phyloP scores from a whole-genome alignment of 2,113 vertebrate genomes.

The Bos indicus region DNA sequence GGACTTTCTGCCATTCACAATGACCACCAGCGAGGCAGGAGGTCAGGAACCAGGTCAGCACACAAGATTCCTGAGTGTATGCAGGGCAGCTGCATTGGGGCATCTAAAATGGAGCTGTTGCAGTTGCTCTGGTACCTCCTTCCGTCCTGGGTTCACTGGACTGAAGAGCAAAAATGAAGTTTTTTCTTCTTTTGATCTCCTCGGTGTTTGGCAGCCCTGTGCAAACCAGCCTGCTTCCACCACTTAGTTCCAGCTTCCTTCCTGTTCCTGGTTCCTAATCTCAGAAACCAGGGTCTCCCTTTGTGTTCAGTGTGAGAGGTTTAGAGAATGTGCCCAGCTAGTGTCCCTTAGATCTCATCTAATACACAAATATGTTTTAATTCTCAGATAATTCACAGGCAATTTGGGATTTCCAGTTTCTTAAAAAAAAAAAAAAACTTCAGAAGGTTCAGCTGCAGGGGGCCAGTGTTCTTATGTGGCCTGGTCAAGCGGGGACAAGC shows the following conservation, averaged over 20 bases:
- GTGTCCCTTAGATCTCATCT: neutral
- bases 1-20: neutral
- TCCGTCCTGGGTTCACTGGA: neutral
- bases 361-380: neutral
- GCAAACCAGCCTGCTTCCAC: neutral
- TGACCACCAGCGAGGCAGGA: neutral
- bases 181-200: neutral
- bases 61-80: neutral
- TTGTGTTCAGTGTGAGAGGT: neutral
- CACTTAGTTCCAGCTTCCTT: neutral
- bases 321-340: neutral
- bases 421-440: neutral
- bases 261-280: neutral
- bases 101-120: neutral
- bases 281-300: neutral
- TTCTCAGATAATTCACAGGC: neutral
- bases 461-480: neutral
- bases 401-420: neutral
- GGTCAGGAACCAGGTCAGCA: neutral
- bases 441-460: neutral
- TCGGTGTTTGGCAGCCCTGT: accelerated
- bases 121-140: accelerated
- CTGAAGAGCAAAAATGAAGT: neutral
- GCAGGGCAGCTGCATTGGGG: accelerated
- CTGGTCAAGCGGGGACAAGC: neutral